phyloP scores from a whole-genome alignment of 2,113 vertebrate genomes.

The Ramphastos sulfuratus region DNA sequence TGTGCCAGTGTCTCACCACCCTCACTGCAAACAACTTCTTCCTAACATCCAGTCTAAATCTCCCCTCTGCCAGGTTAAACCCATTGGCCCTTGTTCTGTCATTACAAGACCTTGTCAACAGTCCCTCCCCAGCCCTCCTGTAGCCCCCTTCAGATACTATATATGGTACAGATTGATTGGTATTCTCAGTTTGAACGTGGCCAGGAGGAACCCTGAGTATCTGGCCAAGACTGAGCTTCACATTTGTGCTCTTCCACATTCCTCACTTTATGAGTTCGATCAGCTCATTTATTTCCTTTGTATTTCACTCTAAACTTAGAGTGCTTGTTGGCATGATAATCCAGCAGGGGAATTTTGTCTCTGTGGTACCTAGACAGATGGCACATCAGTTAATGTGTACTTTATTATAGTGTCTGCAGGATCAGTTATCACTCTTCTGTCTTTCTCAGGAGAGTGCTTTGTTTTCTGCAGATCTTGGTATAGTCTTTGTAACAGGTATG shows the following conservation, averaged over 20 bases:
- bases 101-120: too few species aligned
- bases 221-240: not conserved
- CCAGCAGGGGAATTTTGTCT: not conserved
- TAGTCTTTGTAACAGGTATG: not conserved
- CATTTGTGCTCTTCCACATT: not conserved
- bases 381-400: not conserved
- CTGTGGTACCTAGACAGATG: not conserved
- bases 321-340: not conserved
- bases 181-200: not conserved
- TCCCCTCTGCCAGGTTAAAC: too few species aligned
- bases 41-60: too few species aligned
- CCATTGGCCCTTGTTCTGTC: too few species aligned
- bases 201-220: not conserved
- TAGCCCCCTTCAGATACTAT: too few species aligned
- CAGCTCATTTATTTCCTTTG: not conserved
- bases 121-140: too few species aligned
- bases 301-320: not conserved
- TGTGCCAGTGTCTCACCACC: too few species aligned
- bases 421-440: not conserved
- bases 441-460: not conserved
- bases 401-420: not conserved
- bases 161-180: fast-evolving
- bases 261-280: not conserved
- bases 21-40: too few species aligned
- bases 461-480: not conserved